Conservation (phyloP, 2,888 invertebrate species). For the Crossocerus cetratus region DNA sequence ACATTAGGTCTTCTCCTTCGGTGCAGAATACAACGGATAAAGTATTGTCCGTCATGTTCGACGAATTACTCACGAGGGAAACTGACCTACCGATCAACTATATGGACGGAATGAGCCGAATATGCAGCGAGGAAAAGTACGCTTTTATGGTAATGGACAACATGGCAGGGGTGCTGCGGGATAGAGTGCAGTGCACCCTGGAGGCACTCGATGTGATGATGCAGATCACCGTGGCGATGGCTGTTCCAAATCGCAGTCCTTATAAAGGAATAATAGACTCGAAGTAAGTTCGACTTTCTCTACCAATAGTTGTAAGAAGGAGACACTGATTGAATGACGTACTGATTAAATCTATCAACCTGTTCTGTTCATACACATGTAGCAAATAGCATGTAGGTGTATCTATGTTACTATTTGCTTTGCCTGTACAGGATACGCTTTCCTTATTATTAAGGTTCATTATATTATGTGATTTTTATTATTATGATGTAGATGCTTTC, state of each 20-base stretch:
- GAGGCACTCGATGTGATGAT: slow-evolving; percentile 70
- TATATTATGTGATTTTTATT: no score
- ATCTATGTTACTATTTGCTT: background rate
- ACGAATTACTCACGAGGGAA: slow-evolving; percentile 59
- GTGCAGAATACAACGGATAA: slow-evolving; percentile 68
- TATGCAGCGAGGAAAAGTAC: slow-evolving; percentile 69
- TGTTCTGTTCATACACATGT: background rate
- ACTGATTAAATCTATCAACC: no score
- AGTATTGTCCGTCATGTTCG: slow-evolving; percentile 63
- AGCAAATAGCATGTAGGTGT: rapidly evolving
- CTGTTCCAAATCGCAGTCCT: slow-evolving; percentile 63
- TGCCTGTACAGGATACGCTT: no score
- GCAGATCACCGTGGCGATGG: slow-evolving; percentile 72
- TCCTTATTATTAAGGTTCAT: no score
- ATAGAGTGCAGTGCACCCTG: slow-evolving; percentile 65
- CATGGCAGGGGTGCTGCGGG: slow-evolving; percentile 65
- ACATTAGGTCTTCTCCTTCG: background rate
- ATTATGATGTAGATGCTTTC: no score
- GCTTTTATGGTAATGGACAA: slow-evolving; percentile 72
- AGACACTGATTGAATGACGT: no score
- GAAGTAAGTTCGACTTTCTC: slow-evolving; percentile 60
- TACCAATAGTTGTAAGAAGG: no score
- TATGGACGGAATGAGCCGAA: slow-evolving; percentile 65
- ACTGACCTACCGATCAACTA: slow-evolving; percentile 66
- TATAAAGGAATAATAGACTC: slow-evolving; percentile 71